These are phyloP conservation scores for Gandaritis pyraliata DNA, from an alignment of 2,888 invertebrate genomes.

Conservation along the genomic window DNA sequence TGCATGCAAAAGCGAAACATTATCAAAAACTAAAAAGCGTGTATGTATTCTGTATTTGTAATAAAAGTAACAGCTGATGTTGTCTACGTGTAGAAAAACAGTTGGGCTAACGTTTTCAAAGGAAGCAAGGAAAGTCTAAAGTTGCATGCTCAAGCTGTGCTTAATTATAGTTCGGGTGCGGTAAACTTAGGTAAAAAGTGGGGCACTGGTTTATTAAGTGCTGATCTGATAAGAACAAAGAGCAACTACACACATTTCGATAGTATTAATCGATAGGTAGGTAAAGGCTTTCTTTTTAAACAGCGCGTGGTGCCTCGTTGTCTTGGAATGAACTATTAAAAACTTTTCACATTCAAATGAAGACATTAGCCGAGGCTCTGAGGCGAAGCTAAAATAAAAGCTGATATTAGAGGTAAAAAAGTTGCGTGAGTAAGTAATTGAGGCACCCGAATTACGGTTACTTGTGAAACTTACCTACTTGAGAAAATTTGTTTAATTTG, in stretches of 20 bases:
- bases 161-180: not conserved
- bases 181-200: conserved; percentile 1
- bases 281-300: no score
- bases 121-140: not conserved
- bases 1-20: no score
- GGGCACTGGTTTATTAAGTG: conserved; percentile 10
- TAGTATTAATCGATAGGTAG: not conserved
- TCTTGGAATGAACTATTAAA: conserved; percentile 3
- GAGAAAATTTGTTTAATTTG: conserved; percentile 1
- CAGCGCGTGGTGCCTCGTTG: not conserved
- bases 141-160: conserved; percentile 11
- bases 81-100: not conserved
- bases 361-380: conserved; percentile 32
- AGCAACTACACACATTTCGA: not conserved
- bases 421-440: not conserved
- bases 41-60: no score
- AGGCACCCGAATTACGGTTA: not conserved
- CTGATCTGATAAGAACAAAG: conserved; percentile 3
- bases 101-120: not conserved
- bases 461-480: conserved; percentile 5
- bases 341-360: conserved; percentile 35
- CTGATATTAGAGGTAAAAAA: conserved; percentile 19
- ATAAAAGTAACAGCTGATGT: not conserved
- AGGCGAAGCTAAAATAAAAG: conserved; percentile 32
- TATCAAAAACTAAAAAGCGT: no score